A percentile compares a stretch with the other conserved stretches of the same genome.
phyloP scores from a whole-genome alignment of 2,888 invertebrate species.

The Trichopoda pennipes region DNA sequence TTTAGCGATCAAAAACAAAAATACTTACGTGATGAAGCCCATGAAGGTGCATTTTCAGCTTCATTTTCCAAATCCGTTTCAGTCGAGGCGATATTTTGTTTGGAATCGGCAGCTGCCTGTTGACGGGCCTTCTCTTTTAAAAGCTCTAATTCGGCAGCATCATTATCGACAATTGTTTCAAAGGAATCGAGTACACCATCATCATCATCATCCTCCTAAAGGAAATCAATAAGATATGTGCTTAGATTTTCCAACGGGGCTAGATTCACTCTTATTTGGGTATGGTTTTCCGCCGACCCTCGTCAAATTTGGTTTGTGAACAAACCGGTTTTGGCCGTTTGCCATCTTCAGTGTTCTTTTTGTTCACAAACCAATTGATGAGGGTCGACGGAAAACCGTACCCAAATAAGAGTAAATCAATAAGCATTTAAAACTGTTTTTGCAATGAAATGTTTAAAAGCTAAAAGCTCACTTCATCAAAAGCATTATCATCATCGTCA shows the following conservation, averaged over 20 bases:
- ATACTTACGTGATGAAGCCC: conserved; percentile 78
- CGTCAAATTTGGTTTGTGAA: too few relatives aligned
- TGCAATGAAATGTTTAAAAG: neutral
- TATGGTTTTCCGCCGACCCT: too few relatives aligned
- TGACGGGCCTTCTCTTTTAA: conserved; percentile 75
- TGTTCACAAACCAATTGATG: too few relatives aligned
- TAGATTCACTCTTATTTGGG: too few relatives aligned
- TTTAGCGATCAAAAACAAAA: neutral
- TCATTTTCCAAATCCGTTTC: conserved; percentile 70
- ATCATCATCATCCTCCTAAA: conserved; percentile 73
- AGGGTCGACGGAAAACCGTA: too few relatives aligned
- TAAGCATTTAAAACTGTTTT: too few relatives aligned
- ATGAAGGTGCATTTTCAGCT: conserved; percentile 73
- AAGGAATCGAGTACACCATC: conserved; percentile 78
- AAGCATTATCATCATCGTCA: conserved; percentile 80
- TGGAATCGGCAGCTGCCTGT: conserved; percentile 73
- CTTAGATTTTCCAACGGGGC: too few relatives aligned
- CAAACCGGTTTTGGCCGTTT: too few relatives aligned
- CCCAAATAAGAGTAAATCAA: too few relatives aligned
- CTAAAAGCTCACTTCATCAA: conserved; percentile 81
- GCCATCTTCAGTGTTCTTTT: too few relatives aligned
- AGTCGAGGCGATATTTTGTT: conserved; percentile 69
- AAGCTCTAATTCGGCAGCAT: conserved; percentile 75
- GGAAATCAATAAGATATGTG: conserved; percentile 9
- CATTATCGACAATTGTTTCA: conserved; percentile 79